Evolutionary conservation across 2,797 vertebrate species (phyloP).

Genomic region (Myotis findleyi): DNA sequence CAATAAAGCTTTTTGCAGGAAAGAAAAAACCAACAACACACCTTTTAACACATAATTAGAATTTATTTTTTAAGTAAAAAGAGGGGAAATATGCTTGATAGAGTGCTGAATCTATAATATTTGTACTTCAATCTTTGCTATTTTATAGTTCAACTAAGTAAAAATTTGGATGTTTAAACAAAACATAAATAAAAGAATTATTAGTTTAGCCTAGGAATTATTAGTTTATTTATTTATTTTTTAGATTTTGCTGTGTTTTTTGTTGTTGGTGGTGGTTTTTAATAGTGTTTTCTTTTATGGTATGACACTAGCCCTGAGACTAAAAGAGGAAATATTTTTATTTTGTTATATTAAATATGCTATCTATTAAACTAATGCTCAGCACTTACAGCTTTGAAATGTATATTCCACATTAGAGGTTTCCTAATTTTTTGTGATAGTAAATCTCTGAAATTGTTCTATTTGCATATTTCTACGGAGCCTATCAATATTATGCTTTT

Average conservation of each 20-base stretch:
- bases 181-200: neutral
- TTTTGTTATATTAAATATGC: neutral
- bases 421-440: neutral
- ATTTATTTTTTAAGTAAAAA: constrained; percentile 3
- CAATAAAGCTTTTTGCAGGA: neutral
- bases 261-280: neutral
- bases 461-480: neutral
- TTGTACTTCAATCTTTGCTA: neutral
- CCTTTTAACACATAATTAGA: neutral
- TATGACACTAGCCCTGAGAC: neutral
- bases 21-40: neutral
- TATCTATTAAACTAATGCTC: neutral
- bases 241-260: neutral
- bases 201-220: neutral
- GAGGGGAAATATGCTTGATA: neutral
- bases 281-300: neutral
- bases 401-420: neutral
- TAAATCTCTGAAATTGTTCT: neutral
- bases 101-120: neutral
- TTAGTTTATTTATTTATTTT: neutral
- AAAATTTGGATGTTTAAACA: neutral
- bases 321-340: constrained; percentile 1
- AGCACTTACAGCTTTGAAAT: neutral
- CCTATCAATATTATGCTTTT: neutral
- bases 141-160: neutral